Base-by-base conservation (phyloP, 2,797 vertebrate genomes). In the Furcifer pardalis region DNA sequence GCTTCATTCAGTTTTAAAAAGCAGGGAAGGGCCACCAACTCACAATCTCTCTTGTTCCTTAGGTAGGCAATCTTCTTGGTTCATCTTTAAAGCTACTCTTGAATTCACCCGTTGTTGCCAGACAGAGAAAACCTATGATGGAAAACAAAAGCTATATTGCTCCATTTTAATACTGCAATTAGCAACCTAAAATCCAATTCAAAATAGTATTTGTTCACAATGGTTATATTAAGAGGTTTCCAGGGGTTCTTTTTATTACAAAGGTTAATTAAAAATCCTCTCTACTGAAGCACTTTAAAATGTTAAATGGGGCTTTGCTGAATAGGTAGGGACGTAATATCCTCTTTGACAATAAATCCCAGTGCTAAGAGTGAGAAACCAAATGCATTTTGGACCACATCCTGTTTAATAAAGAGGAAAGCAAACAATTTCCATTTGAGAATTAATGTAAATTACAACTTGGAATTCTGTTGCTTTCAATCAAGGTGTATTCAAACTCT, bases 41-140 rank as follows among this genome's bases (percentile, higher is more conserved):
- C 95, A 99, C 98, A 98, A 94, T 92, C 90, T 97, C 91, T 92
- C 97, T 86, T 98, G 97, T 90, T 96, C 97, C 87, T 93, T 93
- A 81, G 96, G 96, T 88, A 99, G 96, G 65, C 97, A 96, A 60
- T 97, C 96, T 52, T 97, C 95, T 86, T 96, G 96, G 92, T 98
- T 94, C 90, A 96, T 87, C 90, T 96, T 97, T 89, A 99, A 94
- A 88, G 88, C 85, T 15, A 97, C 91, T 87, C 95, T 96, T 88
- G 97, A 97, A 83, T 95, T 96, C 37, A 96, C 95, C 88, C 90
- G 94, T 83, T 94, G 94, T 91, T 97, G 95, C 98, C 98, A 99
- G 0, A 90, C 93, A 66, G 97, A 95, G 91, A 98, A 96, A 93
- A 99, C 98, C 98, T 99, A 90, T 0, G 93, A 95, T 9, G 93